These are phyloP conservation scores for Phengaris arion DNA, from an alignment of 2,888 invertebrate species.

Conservation along the genomic window DNA sequence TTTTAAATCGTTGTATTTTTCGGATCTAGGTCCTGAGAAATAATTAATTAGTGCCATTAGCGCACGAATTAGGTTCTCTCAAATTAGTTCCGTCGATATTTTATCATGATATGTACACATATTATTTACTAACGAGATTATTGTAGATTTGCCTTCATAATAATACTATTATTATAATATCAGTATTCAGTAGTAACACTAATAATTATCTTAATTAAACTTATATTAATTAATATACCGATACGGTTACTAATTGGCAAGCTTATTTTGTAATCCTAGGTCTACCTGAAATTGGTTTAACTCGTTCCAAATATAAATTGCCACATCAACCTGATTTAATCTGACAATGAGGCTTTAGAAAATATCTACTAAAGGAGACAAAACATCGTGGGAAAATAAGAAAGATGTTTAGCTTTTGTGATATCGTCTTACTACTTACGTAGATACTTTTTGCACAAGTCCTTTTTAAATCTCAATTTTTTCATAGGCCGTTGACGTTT, in stretches of 20 bases:
- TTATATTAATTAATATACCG: neutral
- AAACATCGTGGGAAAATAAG: no score
- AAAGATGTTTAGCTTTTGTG: no score
- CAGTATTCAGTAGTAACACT: neutral
- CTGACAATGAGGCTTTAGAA: neutral
- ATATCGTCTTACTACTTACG: no score
- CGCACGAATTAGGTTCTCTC: no score
- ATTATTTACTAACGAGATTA: neutral
- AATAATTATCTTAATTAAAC: constrained; percentile 7
- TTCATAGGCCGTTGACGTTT: no score
- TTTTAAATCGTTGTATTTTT: no score
- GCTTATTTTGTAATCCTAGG: constrained; percentile 15
- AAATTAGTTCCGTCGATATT: no score
- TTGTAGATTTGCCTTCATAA: neutral
- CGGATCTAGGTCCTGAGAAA: no score
- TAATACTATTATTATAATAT: neutral
- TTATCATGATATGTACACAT: no score
- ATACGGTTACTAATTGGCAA: neutral
- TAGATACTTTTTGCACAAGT: no score
- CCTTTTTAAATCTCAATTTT: no score
- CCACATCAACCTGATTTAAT: neutral
- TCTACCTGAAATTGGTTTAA: neutral
- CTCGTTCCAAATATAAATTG: constrained; percentile 16
- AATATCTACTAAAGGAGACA: neutral
- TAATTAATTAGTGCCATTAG: no score